Evolutionary conservation across 2,113 vertebrate species (phyloP), one percentile per base, ranked within the genome.

Genomic region (Neodontobutis hainanensis): DNA sequence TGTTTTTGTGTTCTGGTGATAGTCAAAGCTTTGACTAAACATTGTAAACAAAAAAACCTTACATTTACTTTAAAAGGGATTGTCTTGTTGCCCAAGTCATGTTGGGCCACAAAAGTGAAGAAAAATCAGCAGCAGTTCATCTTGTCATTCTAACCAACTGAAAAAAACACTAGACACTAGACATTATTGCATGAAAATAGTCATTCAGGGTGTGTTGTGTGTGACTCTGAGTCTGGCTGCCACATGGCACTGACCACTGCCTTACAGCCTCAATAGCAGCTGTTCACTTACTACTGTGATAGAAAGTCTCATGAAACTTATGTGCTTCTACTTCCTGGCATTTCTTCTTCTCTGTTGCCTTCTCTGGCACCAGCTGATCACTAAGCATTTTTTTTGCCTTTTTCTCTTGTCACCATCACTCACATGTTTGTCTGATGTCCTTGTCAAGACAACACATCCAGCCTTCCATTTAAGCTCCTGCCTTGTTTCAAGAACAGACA

Each of bases 391-490:
- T 70, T 58, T 69, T 46, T 57, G 35, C 64, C 73, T 77, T 67
- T 61, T 65, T 70, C 70, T 64, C 66, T 52, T 64, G 76, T 85
- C 84, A 76, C 68, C 72, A 74, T 84, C 76, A 47, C 71, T 83
- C 83, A 81, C 66, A 43, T 38, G 75, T 75, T 67, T 73, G 77
- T 82, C 75, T 75, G 65, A 57, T 78, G 84, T 88, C 82, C 83
- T 82, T 81, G 80, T 87, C 88, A 85, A 80, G 83, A 80, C 61
- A 38, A 77, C 65, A 50, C 34, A 70, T 84, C 84, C 79, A 51
- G 85, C 78, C 69, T 56, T 88, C 82, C 85, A 83, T 85, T 64
- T 62, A 48, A 85, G 77, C 77, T 58, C 76, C 75, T 79, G 56
- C 63, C 40, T 53, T 47, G 62, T 63, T 71, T 85, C 70, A 38